phyloP scores from a whole-genome alignment of 2,797 vertebrate genomes.

The Adrianichthys oophorus region DNA sequence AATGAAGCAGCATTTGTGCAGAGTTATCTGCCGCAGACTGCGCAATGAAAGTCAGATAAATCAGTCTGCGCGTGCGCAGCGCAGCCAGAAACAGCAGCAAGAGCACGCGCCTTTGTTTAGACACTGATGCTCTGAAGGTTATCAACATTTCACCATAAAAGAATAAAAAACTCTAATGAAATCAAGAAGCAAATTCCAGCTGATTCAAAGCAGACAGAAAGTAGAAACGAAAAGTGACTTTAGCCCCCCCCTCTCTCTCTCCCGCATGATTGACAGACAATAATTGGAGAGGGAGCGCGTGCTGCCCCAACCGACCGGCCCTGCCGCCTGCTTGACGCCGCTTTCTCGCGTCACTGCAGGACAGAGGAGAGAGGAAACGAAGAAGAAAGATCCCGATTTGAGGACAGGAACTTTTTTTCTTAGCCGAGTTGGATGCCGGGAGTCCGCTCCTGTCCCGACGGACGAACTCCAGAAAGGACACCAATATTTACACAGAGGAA shows the following conservation, averaged over 20 bases:
- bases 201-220: too few species aligned
- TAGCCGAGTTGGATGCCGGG: conserved; percentile 21
- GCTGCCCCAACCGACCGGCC: conserved; percentile 37
- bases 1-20: too few species aligned
- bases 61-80: too few species aligned
- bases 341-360: conserved; percentile 66
- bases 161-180: too few species aligned
- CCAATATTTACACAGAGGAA: conserved; percentile 52
- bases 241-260: conserved; percentile 5
- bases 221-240: not conserved
- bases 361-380: conserved; percentile 10
- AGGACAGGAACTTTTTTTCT: too few species aligned
- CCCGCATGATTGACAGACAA: conserved; percentile 61
- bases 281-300: conserved; percentile 66
- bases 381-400: not conserved
- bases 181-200: too few species aligned
- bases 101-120: too few species aligned
- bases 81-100: too few species aligned
- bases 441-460: conserved; percentile 40
- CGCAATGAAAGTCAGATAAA: too few species aligned
- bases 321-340: conserved; percentile 73
- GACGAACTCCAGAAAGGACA: conserved; percentile 51
- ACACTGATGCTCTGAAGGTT: too few species aligned
- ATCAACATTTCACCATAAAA: too few species aligned
- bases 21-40: too few species aligned